Base-by-base conservation (phyloP, 2,113 vertebrate genomes). In the Tauraco erythrolophus region DNA sequence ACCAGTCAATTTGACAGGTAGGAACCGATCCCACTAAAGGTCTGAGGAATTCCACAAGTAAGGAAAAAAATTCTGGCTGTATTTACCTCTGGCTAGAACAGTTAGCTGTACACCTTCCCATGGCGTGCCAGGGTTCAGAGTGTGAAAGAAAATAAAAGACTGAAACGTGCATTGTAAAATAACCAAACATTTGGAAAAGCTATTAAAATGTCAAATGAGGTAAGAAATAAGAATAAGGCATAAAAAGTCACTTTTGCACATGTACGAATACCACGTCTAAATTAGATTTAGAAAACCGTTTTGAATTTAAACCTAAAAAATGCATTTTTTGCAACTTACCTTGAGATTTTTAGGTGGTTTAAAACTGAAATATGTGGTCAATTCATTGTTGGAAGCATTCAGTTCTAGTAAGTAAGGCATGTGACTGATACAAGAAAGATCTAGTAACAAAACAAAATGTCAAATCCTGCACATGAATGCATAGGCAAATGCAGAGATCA, bases 391-490 rank as follows among this genome's bases (percentile, higher is more conserved):
- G 82, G 99, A 99, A 65, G 98, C 99, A 45, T 99, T 98, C 91
- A 99, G 97, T 88, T 98, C 96, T 76, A 98, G 84, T 50, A 99
- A 98, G 78, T 99, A 97, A 65, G 99, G 99, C 99, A 99, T 99
- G 94, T 96, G 97, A 84, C 98, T 99, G 88, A 99, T 76, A 62
- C 99, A 99, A 77, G 99, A 99, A 84, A 99, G 97, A 98, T 99
- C 99, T 99, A 78, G 35, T n/a, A 92, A 78, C 2, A 66, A 54
- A 65, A 88, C 19, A 72, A 69, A 51, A 89, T 5, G 75, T 57
- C 27, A 93, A 56, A 76, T 21, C 37, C 69, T 46, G 45, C 5
- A 41, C 37, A 11, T 24, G 25, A 92, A 86, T 3, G 7, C 50
- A 19, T 4, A 39, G 23, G 14, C n/a, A 31, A 56, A 72, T 1